Conservation (phyloP, 2,888 invertebrate genomes). For the Oligia fasciuncula region DNA sequence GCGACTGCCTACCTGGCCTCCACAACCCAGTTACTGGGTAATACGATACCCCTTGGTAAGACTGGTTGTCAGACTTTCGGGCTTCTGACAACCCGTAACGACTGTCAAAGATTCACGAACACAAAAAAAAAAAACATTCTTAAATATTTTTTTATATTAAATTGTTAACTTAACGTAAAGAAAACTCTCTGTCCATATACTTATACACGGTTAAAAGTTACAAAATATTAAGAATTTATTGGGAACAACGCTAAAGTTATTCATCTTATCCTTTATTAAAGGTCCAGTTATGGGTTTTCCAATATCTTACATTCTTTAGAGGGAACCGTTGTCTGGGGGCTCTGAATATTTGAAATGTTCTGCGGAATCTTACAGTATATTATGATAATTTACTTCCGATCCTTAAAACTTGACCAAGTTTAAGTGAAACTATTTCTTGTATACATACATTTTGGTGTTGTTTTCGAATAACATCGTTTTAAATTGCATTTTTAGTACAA, state of each 20-base stretch:
- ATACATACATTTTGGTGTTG: background rate
- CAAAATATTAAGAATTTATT: slow-evolving; percentile 67
- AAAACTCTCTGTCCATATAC: slow-evolving; percentile 19
- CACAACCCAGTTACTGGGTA: no score
- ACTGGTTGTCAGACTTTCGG: no score
- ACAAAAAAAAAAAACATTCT: background rate
- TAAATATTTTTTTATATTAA: slow-evolving; percentile 32
- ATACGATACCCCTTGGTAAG: no score
- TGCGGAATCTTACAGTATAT: slow-evolving; percentile 70
- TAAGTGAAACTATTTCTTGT: slow-evolving; percentile 1
- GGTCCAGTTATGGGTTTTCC: slow-evolving; percentile 76
- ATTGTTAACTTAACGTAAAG: slow-evolving; percentile 23
- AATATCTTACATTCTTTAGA: slow-evolving; percentile 81
- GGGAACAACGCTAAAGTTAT: slow-evolving; percentile 76
- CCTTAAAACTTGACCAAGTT: slow-evolving; percentile 39
- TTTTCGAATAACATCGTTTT: background rate
- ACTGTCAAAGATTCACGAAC: background rate
- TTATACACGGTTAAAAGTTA: slow-evolving; percentile 51
- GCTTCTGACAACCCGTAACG: no score
- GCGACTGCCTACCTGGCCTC: no score
- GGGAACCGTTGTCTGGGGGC: slow-evolving; percentile 72
- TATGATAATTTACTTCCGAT: slow-evolving; percentile 67
- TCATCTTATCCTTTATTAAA: slow-evolving; percentile 78
- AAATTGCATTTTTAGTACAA: background rate
- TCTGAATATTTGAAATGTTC: slow-evolving; percentile 76